Evolutionary conservation across 2,888 invertebrate species (phyloP).

Genomic region (Melinaea marsaeus): DNA sequence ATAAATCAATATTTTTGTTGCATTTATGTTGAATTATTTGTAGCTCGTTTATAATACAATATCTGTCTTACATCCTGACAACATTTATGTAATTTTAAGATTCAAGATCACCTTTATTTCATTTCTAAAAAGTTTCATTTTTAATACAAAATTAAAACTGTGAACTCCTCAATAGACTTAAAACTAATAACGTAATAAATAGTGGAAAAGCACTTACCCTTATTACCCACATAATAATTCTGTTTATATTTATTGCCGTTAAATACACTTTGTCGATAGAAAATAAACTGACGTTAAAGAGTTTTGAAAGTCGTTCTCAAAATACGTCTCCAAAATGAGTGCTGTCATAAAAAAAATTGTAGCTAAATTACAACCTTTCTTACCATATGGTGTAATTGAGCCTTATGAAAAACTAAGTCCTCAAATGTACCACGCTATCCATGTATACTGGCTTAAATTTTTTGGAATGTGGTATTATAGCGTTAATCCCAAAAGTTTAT

Average conservation of each 20-base stretch:
- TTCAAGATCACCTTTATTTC: too few relatives aligned
- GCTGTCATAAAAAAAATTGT: slow-evolving; percentile 4
- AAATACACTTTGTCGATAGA: neutral
- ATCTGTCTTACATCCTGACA: too few relatives aligned
- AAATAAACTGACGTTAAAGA: slow-evolving; percentile 1
- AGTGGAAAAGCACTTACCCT: slow-evolving; percentile 1
- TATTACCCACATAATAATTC: slow-evolving; percentile 2
- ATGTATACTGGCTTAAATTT: slow-evolving; percentile 73
- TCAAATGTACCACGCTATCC: slow-evolving; percentile 63
- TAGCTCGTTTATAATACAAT: too few relatives aligned
- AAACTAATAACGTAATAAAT: neutral
- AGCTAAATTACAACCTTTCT: slow-evolving; percentile 35
- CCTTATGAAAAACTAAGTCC: slow-evolving; percentile 65
- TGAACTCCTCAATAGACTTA: neutral
- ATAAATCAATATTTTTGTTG: neutral
- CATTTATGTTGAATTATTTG: too few relatives aligned
- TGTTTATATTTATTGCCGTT: slow-evolving; percentile 2
- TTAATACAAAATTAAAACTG: neutral
- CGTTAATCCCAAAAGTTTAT: slow-evolving; percentile 44
- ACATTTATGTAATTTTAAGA: too few relatives aligned
- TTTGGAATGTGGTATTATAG: slow-evolving; percentile 73
- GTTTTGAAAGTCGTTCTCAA: neutral
- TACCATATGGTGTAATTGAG: slow-evolving; percentile 64
- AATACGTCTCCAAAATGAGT: neutral
- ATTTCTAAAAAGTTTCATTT: neutral